Percentiles rank a stretch among this genome's conserved stretches.
These are phyloP conservation scores for Eupithecia subfuscata DNA, from an alignment of 2,888 invertebrate species.

Conservation along the genomic window DNA sequence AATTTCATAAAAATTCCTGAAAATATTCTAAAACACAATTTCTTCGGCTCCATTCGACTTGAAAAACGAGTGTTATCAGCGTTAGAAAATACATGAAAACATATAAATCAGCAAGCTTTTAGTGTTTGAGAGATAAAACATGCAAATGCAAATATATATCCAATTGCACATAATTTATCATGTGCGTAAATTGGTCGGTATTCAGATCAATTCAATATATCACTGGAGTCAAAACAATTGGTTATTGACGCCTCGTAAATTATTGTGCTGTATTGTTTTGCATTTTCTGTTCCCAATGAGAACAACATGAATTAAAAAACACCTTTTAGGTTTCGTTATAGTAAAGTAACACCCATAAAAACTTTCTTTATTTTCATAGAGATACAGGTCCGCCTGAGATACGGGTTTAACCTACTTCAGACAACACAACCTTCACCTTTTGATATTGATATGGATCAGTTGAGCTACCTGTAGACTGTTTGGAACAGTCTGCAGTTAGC, in stretches of 20 bases:
- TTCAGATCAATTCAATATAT: slow-evolving; percentile 8
- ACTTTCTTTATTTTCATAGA: too few relatives aligned
- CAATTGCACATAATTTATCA: slow-evolving; percentile 1
- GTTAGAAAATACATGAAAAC: neutral
- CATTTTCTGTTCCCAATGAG: neutral
- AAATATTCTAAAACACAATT: neutral
- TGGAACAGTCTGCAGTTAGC: too few relatives aligned
- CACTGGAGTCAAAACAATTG: slow-evolving; percentile 12
- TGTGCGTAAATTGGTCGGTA: neutral
- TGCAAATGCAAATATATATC: neutral
- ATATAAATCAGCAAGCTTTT: neutral
- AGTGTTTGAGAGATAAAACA: neutral
- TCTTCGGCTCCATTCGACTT: neutral
- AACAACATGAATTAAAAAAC: neutral
- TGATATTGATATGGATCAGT: too few relatives aligned
- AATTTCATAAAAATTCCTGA: neutral
- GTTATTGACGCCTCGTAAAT: slow-evolving; percentile 14
- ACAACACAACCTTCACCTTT: too few relatives aligned
- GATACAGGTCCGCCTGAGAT: too few relatives aligned
- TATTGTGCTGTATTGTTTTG: slow-evolving; percentile 6
- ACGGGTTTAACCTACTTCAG: too few relatives aligned
- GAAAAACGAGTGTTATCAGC: neutral
- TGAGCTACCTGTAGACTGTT: too few relatives aligned
- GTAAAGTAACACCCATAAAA: neutral
- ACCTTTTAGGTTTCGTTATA: neutral